Base-by-base conservation (phyloP, 1,140 invertebrate species). In the Dendroctonus valens region DNA sequence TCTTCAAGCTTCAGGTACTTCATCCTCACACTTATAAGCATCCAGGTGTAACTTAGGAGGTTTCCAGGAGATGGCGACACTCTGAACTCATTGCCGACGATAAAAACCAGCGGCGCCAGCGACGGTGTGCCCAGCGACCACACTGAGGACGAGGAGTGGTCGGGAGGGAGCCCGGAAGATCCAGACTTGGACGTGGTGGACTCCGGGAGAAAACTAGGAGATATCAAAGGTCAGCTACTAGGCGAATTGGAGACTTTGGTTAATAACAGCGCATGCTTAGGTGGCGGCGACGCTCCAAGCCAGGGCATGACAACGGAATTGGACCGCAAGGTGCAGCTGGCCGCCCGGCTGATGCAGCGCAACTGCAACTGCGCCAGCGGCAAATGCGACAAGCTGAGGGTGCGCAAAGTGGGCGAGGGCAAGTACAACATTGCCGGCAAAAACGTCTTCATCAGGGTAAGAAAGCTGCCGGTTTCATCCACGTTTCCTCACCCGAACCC, bases 381-480 rank as follows among this genome's bases (percentile, higher is more conserved):
- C n/a, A 87, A 86, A 73, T 90, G 88, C 76, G 86, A 84, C 39
- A 89, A 87, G 75, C 73, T 91, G 68, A 87, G 88, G 78, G 86
- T 92, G 54, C 85, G 86, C 72, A 91, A 91, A 76, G 86, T 93
- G 50, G 89, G 89, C 15, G 90, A 92, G 79, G 90, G 91, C 5
- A 86, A 88, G 59, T 93, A 92, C 75, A 86, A 87, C 70, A 91
- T 93, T 73, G 89, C 88, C n/a, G 90, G 89, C 5, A 81, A 88
- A 70, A 91, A 89, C 72, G 89, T 92, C 40, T 92, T 92, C 75
- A 85, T 90, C 15, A 77, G 88, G 75, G 88, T 90, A 76, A 81
- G 83, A 70, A 39, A 51, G 42, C 46, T 14, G 60, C 5, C 0
- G 11, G 11, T 14, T 48, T 7, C 5, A 46, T 9, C 11, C 7